Evolutionary conservation across 2,888 invertebrate genomes (phyloP).

Genomic region (Nebria brevicollis): DNA sequence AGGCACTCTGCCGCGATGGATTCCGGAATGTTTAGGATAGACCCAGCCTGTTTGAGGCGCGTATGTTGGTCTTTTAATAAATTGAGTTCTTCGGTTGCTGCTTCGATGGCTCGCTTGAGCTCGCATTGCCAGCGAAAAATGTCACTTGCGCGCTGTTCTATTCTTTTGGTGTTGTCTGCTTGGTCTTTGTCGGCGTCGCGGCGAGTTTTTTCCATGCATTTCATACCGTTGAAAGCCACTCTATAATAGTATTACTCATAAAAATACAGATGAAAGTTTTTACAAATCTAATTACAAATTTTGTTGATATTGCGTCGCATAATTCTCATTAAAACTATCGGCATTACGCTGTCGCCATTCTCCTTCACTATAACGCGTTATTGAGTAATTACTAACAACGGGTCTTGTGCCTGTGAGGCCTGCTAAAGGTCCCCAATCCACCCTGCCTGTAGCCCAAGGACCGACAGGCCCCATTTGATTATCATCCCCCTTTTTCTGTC

Average conservation of each 20-base stretch:
- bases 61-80: conserved; percentile 74
- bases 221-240: conserved; percentile 71
- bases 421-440: conserved; percentile 77
- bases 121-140: conserved; percentile 81
- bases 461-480: conserved; percentile 66
- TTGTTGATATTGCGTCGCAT: conserved; percentile 58
- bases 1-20: conserved; percentile 81
- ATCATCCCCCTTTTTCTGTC: conserved; percentile 48
- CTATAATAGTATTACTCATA: conserved; percentile 53
- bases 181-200: conserved; percentile 76
- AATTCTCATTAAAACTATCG: conserved; percentile 64
- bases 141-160: conserved; percentile 74
- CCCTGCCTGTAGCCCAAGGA: conserved; percentile 78
- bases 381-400: conserved; percentile 78
- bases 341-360: conserved; percentile 77
- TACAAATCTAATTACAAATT: conserved; percentile 54
- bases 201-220: conserved; percentile 72
- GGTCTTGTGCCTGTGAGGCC: conserved; percentile 79
- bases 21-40: conserved; percentile 76
- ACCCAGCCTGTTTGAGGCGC: conserved; percentile 74
- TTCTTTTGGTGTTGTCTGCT: conserved; percentile 71
- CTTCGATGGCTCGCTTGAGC: conserved; percentile 74
- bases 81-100: conserved; percentile 76
- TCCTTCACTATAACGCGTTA: conserved; percentile 76
- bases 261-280: background rate